These are phyloP conservation scores for Caracal caracal DNA, from an alignment of 2,113 vertebrate genomes.

Conservation along the genomic window DNA sequence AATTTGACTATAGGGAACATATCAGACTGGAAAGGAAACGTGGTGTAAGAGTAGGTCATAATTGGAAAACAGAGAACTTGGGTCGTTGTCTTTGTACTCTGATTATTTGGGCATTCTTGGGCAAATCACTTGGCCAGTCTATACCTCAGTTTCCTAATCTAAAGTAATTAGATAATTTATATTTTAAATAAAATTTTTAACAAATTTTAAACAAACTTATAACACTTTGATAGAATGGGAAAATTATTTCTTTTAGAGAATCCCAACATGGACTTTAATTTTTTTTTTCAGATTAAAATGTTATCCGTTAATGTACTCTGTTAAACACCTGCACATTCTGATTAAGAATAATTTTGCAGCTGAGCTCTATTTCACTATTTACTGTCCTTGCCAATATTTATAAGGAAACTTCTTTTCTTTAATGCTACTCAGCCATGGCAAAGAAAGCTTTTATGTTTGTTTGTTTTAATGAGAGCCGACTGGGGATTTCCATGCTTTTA, in stretches of 20 bases:
- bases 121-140: not conserved
- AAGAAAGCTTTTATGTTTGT: not conserved
- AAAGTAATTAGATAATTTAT: slow-evolving; percentile 5
- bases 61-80: not conserved
- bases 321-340: slow-evolving; percentile 4
- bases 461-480: slow-evolving; percentile 28
- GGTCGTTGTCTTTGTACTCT: not conserved
- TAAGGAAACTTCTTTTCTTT: not conserved
- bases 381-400: not conserved
- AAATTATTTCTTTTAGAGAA: not conserved
- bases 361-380: not conserved
- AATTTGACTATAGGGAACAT: not conserved
- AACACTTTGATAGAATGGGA: not conserved
- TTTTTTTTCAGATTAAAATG: not conserved
- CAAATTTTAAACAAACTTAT: not conserved
- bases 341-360: not conserved
- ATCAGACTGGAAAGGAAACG: not conserved
- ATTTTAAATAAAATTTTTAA: not conserved
- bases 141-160: slow-evolving; percentile 7
- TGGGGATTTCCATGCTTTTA: not conserved
- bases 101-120: not conserved
- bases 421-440: not conserved
- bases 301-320: not conserved
- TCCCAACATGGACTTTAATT: not conserved
- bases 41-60: not conserved